phyloP scores from a whole-genome alignment of 1,140 invertebrate species.

The Phymorhynchus buccinoides region DNA sequence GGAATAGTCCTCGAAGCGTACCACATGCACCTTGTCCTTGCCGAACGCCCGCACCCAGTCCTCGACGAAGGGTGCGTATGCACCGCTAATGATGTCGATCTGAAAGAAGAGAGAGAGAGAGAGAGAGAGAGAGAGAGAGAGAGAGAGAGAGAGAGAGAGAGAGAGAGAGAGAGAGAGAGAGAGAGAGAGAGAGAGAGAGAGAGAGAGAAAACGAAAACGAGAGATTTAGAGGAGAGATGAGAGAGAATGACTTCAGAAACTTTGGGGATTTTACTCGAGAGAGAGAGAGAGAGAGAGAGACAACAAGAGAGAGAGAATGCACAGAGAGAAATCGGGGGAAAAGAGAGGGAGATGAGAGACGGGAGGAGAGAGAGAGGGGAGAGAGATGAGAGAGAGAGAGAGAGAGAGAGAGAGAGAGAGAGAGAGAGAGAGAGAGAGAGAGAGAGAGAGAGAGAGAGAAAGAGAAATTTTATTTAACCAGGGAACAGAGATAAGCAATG shows the following conservation, averaged over 20 bases:
- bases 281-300: too few relatives aligned
- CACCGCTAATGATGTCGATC: slow-evolving; percentile 47
- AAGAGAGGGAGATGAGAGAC: too few relatives aligned
- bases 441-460: background rate
- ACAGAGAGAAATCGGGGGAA: too few relatives aligned
- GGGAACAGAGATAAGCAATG: too few relatives aligned
- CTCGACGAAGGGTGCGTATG: slow-evolving; percentile 48
- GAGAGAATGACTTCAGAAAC: too few relatives aligned
- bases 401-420: background rate
- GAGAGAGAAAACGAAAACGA: slow-evolving; percentile 32
- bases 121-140: background rate
- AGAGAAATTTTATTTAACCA: too few relatives aligned
- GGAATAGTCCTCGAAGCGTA: slow-evolving; percentile 87
- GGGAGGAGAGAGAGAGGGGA: too few relatives aligned
- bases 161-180: background rate
- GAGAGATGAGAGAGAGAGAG: slow-evolving; percentile 10
- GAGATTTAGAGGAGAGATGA: background rate
- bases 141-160: background rate
- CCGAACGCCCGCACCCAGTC: slow-evolving; percentile 53
- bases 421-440: background rate
- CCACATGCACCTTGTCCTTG: slow-evolving; percentile 74
- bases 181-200: slow-evolving; percentile 32
- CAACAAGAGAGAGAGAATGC: too few relatives aligned
- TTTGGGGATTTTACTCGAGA: too few relatives aligned
- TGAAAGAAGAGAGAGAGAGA: slow-evolving; percentile 6